These are phyloP conservation scores for Lomographa bimaculata DNA, from an alignment of 2,888 invertebrate genomes.

Conservation along the genomic window DNA sequence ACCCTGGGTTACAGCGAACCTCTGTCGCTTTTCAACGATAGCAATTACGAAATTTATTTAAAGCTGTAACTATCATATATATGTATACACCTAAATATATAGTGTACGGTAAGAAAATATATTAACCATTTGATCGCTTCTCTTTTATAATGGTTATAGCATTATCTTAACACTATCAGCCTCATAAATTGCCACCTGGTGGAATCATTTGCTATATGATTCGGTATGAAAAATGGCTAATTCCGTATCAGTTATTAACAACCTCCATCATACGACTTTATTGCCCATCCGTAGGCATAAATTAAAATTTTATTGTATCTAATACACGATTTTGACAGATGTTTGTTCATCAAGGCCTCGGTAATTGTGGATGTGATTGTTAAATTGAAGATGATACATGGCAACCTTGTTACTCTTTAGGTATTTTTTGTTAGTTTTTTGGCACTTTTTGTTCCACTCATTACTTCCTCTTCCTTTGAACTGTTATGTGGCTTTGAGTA, in stretches of 20 bases:
- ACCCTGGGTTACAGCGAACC: no score
- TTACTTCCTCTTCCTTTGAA: slow-evolving; percentile 48
- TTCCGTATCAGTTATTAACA: slow-evolving; percentile 4
- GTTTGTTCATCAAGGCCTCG: slow-evolving; percentile 33
- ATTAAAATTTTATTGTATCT: slow-evolving; percentile 21
- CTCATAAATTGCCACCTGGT: no score
- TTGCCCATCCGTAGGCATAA: slow-evolving; percentile 13
- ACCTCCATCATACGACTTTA: slow-evolving; percentile 7
- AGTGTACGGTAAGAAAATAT: no score
- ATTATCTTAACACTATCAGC: no score
- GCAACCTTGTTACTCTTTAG: slow-evolving; percentile 36
- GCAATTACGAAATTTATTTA: no score
- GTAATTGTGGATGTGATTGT: slow-evolving; percentile 35
- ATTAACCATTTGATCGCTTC: no score
- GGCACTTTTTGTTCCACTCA: slow-evolving; percentile 41
- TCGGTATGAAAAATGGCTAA: neutral
- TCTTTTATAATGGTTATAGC: no score
- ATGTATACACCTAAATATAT: no score
- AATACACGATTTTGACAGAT: slow-evolving; percentile 29
- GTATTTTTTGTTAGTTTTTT: slow-evolving; percentile 40
- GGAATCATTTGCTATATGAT: no score
- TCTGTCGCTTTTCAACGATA: no score
- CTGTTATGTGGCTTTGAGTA: slow-evolving; percentile 9
- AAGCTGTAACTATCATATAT: no score
- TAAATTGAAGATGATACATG: slow-evolving; percentile 44